Evolutionary conservation across 2,797 vertebrate genomes (phyloP), one percentile per base, ranked within the genome.

Genomic region (Heterohyrax brucei): DNA sequence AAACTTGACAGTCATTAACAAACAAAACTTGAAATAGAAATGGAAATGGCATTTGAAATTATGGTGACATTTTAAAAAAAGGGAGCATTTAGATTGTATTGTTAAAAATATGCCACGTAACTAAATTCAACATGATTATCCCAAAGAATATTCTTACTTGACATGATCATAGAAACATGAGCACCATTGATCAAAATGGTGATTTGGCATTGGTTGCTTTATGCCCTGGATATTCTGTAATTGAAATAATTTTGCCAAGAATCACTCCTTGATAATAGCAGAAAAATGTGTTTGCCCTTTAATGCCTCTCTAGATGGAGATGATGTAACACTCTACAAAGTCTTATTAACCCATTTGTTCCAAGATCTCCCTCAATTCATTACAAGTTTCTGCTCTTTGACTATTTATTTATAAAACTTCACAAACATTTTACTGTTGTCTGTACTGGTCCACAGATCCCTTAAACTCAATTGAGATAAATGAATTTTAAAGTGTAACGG

Each of bases 341-440:
- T 53, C 85, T 68, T 76, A 59, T 82, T 88, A 89, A 87, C 50
- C 2, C 13, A n/a, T 66, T 94, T 96, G 22, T n/a, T 87, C 5
- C 7, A 91, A 50, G 1, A 19, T 26, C 28, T 19, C 12, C 22
- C 0, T 53, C 4, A 26, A 3, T 48, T 72, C 73, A 62, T 46
- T 92, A 22, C 0, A 89, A 64, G 0, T 61, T 90, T 44, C 7
- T 76, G 3, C 4, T 33, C 22, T 86, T 85, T 73, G 9, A 64
- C 30, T 10, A 26, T 66, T 59, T 81, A 93, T 30, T 13, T 90
- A 7, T 7, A 82, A 19, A 87, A 5, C 6, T 85, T 72, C 4
- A 68, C 53, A 89, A 53, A 48, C 91, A 80, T 77, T 91, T 95
- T 14, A 62, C 13, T 81, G 4, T 30, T 78, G 53, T 64, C 30